A percentile compares a stretch with the other conserved stretches of the same genome.
Conservation (phyloP, 2,797 vertebrate species). For the Harpagifer antarcticus region DNA sequence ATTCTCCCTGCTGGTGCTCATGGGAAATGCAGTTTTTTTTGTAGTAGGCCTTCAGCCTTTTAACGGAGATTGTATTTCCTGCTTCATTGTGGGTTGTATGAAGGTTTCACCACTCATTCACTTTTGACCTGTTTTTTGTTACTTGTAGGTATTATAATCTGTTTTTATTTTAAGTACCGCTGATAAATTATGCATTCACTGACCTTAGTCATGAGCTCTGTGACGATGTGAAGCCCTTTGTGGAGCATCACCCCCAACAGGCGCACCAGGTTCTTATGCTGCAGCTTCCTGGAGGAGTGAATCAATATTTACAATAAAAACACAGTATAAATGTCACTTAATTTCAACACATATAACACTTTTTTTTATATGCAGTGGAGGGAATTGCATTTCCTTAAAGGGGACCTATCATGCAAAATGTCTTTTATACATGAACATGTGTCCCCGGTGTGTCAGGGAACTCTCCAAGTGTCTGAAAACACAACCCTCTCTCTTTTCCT, state of each 20-base stretch:
- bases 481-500: no score
- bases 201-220: constrained; percentile 96
- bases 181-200: background rate
- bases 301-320: background rate
- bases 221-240: constrained; percentile 92
- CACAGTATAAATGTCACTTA: no score
- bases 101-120: background rate
- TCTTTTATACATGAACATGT: no score
- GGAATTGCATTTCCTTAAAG: no score
- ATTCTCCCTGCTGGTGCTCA: no score
- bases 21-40: no score
- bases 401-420: no score
- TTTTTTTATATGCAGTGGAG: no score
- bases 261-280: constrained; percentile 91
- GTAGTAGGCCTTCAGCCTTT: background rate
- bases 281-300: constrained; percentile 87
- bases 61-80: background rate
- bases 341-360: no score
- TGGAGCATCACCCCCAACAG: constrained; percentile 92
- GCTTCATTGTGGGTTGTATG: background rate
- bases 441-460: no score
- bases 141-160: background rate
- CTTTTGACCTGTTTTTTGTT: background rate
- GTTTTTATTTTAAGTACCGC: background rate
- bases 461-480: no score